Evolutionary conservation across 2,888 invertebrate genomes (phyloP).

Genomic region (Biston stratarius): DNA sequence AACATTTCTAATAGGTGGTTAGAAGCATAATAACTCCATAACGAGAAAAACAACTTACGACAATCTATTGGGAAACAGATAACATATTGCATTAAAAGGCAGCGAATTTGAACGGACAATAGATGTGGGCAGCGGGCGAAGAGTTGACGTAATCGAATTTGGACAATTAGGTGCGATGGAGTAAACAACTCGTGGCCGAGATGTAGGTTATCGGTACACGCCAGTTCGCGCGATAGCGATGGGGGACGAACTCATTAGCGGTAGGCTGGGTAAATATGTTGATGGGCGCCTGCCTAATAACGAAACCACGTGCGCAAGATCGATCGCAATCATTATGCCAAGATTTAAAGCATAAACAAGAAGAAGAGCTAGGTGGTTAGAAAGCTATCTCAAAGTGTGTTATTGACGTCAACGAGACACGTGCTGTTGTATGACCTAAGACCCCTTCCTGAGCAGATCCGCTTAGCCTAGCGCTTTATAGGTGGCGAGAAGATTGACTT

Average conservation of each 20-base stretch:
- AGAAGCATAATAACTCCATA: conserved; percentile 43
- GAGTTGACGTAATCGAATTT: conserved; percentile 67
- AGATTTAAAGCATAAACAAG: conserved; percentile 36
- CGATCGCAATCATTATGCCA: conserved; percentile 25
- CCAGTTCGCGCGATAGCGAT: conserved; percentile 52
- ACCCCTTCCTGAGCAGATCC: conserved; percentile 64
- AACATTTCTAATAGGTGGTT: conserved; percentile 47
- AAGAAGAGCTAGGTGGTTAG: conserved; percentile 49
- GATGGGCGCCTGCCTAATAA: conserved; percentile 52
- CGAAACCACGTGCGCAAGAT: conserved; percentile 41
- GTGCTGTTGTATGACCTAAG: conserved; percentile 69
- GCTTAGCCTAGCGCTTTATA: conserved; percentile 50
- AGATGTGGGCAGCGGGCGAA: conserved; percentile 55
- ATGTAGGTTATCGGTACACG: conserved; percentile 72
- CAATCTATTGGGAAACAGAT: conserved; percentile 58
- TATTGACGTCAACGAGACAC: conserved; percentile 72
- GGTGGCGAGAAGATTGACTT: conserved; percentile 60
- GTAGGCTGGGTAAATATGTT: conserved; percentile 56
- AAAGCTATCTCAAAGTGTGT: conserved; percentile 61
- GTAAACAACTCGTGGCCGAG: conserved; percentile 66
- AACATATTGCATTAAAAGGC: conserved; percentile 53
- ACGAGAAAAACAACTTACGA: conserved; percentile 57
- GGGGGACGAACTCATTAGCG: conserved; percentile 60
- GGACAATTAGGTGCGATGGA: conserved; percentile 66
- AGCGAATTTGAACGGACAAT: conserved; percentile 59